Base-by-base conservation (phyloP, 92 coral and sea anemone species). In the Phymanthus crucifer region DNA sequence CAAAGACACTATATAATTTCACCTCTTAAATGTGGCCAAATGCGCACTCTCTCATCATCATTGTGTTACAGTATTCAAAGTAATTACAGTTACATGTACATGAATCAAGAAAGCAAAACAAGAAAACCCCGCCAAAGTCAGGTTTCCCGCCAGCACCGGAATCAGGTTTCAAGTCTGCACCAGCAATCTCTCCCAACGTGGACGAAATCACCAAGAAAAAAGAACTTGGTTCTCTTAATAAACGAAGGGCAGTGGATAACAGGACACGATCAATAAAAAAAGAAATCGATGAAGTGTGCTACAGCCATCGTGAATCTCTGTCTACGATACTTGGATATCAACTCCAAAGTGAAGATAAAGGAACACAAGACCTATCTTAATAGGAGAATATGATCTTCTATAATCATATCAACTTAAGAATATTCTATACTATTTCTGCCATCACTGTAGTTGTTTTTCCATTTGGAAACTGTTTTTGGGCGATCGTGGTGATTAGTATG, bases 291-390 rank as follows among this genome's bases (percentile, higher is more conserved):
- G 56, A 76, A 31, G 66, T 37, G 12, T 76, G 80, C 52, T 3
- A 26, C 14, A 52, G 52, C 5, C 80, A 61, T 14, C 9, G 80
- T 19, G 80, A 76, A n/a, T 76, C 80, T 21, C 24, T 76, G 24
- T 50, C 68, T 7, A 31, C 79, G 56, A 32, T 75, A 24, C 45
- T 75, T 3, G 79, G 79, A 19, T 56, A 33, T 6, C 75, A 56
- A 32, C 4, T 75, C 13, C 14, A 54, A 10, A 29, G 27, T 11
- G 80, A 43, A 23, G 71, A 76, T 61, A 65, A 61, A 18, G 35
- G 21, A 21, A 40, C 83, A 0, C 80, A 80, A 12, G 24, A 74
- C 66, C n/a, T n/a, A n/a, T n/a, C n/a, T n/a, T n/a, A n/a, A n/a
- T n/a, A n/a, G n/a, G n/a, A n/a, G n/a, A n/a, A n/a, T n/a, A n/a